Percentiles rank a stretch among this genome's conserved stretches.
Conservation (phyloP, 2,888 invertebrate species). For the Pandemis cinnamomeana region DNA sequence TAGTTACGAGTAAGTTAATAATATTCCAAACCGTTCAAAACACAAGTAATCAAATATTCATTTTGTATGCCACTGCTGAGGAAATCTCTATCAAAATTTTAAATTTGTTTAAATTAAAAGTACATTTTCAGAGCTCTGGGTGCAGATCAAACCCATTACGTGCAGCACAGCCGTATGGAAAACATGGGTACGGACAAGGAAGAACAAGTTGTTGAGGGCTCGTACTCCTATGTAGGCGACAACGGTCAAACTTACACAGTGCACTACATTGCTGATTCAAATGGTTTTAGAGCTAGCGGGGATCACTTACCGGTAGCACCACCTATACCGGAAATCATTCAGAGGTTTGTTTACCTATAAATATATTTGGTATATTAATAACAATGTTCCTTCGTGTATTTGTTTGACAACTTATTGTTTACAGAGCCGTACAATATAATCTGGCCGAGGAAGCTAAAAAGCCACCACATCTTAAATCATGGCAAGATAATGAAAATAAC, state of each 20-base stretch:
- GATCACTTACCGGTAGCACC: slow-evolving; percentile 91
- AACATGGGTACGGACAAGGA: slow-evolving; percentile 84
- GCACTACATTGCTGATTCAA: slow-evolving; percentile 89
- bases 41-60: slow-evolving; percentile 12
- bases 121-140: slow-evolving; percentile 71
- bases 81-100: too few relatives aligned
- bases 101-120: too few relatives aligned
- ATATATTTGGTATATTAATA: neutral
- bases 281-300: slow-evolving; percentile 90
- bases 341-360: slow-evolving; percentile 68
- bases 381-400: neutral
- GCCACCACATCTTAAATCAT: slow-evolving; percentile 68
- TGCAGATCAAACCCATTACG: slow-evolving; percentile 82
- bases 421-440: slow-evolving; percentile 77
- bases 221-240: slow-evolving; percentile 86
- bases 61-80: slow-evolving; percentile 6
- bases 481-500: slow-evolving; percentile 67
- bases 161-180: slow-evolving; percentile 83
- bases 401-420: slow-evolving; percentile 42
- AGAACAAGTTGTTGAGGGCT: slow-evolving; percentile 86
- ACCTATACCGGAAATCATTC: slow-evolving; percentile 89
- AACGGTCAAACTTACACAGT: slow-evolving; percentile 86
- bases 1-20: slow-evolving; percentile 79
- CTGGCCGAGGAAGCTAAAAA: slow-evolving; percentile 79
- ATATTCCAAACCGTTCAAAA: neutral